Evolutionary conservation across 2,797 vertebrate genomes (phyloP), one percentile per base, ranked within the genome.

Genomic region (Glyptemys insculpta): DNA sequence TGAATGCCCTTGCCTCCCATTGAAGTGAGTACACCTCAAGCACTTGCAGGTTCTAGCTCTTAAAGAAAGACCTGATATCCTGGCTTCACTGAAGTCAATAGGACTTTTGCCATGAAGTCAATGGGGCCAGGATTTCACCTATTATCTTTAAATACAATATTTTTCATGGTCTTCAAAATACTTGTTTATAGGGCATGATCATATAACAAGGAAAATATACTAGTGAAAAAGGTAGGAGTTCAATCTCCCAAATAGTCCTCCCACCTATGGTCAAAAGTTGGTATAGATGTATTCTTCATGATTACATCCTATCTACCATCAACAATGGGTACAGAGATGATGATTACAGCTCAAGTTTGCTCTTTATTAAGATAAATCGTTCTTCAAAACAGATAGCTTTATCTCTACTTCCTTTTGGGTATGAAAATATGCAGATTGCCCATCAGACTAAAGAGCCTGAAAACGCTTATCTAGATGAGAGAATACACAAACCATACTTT

Each of bases 161-260:
- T 78, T 88, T 62, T 52, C 72, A 18, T 37, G 12, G 29, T 19
- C 53, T 85, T 84, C 41, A 54, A 84, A 82, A 34, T 90, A 85
- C 1, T 72, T 88, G 31, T 86, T 19, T 44, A 53, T 7, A 47
- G 82, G n/a, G 83, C 11, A 89, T 31, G 41, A 16, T 25, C 6
- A 1, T 4, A 6, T 2, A n/a, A 65, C 34, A 65, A n/a, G 34
- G 62, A n/a, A n/a, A n/a, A n/a, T 16, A 62, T 14, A 62, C 15
- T 83, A 91, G 90, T 44, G 89, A 91, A 94, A 94, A 92, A 3
- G 1, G 44, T 50, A 88, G 14, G 9, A 96, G 83, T 78, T 89
- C 56, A 84, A 14, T 10, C 84, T 2, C 10, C 10, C 34, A 83
- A 87, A 11, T 74, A 74, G 54, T 86, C 82, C 12, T 91, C 80